Percentiles rank a stretch among this genome's conserved stretches.
phyloP scores from a whole-genome alignment of 1,140 invertebrate species.

The Liolophura sinensis region DNA sequence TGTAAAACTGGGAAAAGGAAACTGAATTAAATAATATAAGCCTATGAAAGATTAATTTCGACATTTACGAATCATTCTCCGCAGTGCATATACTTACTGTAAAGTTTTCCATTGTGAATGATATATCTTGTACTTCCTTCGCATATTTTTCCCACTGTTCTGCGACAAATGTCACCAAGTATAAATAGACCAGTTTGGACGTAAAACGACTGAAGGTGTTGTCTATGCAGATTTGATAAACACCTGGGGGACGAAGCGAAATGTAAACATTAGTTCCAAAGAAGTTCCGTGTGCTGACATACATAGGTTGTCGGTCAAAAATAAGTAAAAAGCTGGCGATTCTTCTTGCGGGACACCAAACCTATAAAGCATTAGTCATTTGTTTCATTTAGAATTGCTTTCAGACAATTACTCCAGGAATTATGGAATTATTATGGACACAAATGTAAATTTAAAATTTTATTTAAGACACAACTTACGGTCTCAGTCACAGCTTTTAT shows the following conservation, averaged over 20 bases:
- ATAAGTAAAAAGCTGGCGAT: too few species aligned
- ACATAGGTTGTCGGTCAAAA: background rate
- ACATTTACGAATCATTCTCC: background rate
- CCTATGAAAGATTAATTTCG: background rate
- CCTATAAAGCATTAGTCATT: too few species aligned
- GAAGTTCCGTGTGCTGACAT: background rate
- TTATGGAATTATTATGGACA: too few species aligned
- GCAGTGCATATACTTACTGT: constrained; percentile 62
- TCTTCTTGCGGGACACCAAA: too few species aligned
- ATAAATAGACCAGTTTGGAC: constrained; percentile 89
- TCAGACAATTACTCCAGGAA: too few species aligned
- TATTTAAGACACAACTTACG: too few species aligned
- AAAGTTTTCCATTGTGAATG: constrained; percentile 88
- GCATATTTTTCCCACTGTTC: constrained; percentile 92
- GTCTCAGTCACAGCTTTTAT: too few species aligned
- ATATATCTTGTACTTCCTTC: constrained; percentile 84
- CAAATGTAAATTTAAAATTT: too few species aligned
- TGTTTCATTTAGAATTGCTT: too few species aligned
- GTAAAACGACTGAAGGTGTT: constrained; percentile 93
- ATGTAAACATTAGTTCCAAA: background rate
- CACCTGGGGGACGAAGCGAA: constrained; percentile 40
- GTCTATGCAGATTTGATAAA: constrained; percentile 90
- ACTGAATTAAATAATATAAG: background rate
- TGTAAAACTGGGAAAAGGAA: background rate
- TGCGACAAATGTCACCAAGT: constrained; percentile 88